Evolutionary conservation across 2,113 vertebrate genomes (phyloP).

Genomic region (Halcyon malimbica): DNA sequence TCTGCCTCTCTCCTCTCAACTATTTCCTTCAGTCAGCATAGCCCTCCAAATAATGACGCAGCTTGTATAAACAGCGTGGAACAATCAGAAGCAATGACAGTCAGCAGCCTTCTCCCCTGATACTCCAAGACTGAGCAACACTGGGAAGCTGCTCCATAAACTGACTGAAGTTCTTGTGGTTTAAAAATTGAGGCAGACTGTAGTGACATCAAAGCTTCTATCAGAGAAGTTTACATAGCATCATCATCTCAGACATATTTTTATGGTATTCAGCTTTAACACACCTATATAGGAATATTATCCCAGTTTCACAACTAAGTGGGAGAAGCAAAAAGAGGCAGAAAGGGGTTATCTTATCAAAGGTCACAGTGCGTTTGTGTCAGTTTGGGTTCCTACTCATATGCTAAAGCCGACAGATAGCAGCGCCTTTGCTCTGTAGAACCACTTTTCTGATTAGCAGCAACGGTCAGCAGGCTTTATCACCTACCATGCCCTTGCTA

Average conservation of each 20-base stretch:
- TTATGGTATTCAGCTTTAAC: not conserved
- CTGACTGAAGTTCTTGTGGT: not conserved
- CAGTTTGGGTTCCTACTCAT: not conserved
- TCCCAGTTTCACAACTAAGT: not conserved
- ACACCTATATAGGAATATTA: not conserved
- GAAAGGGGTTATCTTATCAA: conserved; percentile 12
- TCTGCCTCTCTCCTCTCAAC: not conserved
- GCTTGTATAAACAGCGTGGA: not conserved
- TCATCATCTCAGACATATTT: not conserved
- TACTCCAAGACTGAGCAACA: not conserved
- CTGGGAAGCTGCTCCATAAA: not conserved
- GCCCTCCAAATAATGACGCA: not conserved
- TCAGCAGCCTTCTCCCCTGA: not conserved
- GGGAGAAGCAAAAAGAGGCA: not conserved
- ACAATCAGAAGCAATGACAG: not conserved
- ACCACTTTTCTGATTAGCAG: conserved; percentile 40
- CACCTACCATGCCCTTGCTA: not conserved
- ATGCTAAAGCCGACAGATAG: not conserved
- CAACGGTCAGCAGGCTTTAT: conserved; percentile 33
- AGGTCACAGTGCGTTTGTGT: not conserved
- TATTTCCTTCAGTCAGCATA: not conserved
- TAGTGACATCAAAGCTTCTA: not conserved
- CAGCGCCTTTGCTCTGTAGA: not conserved
- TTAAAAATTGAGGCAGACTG: not conserved
- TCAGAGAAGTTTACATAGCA: not conserved